Base-by-base conservation (phyloP, 2,113 vertebrate species). In the Spheniscus mendiculus region DNA sequence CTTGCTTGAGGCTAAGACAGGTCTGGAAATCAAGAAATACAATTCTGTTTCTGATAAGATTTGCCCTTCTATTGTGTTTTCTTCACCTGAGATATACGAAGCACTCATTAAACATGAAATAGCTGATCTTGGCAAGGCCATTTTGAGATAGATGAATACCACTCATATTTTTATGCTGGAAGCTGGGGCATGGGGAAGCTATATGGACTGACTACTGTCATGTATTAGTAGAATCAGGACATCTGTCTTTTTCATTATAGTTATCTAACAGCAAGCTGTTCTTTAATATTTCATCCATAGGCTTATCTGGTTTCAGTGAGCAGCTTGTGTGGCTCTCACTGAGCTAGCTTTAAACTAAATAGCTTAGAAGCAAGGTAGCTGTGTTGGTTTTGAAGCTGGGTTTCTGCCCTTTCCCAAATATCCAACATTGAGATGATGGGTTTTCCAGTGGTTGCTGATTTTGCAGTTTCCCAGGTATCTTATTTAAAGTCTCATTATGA, bases 1-100 rank as follows among this genome's bases (percentile, higher is more conserved):
- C 72, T 95, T 86, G 83, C 94, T 95, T 84, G 66, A 84, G 86
- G 95, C 87, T 90, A 93, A 89, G 52, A 94, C 42, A 67, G 76
- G 65, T 61, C 83, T 73, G 81, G n/a, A 88, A 85, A 89, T 61
- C 81, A 69, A 94, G 66, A 95, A 91, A 67, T 61, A 44, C 61
- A 72, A 30, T 38, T 55, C 40, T 79, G 38, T 73, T 92, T 85
- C 87, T 83, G 56, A 22, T 59, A 61, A 71, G 40, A 74, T 83
- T 93, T 87, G 34, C 38, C 67, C 19, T 76, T 94, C 40, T 65
- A 25, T 61, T 84, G 40, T 78, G 65, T 71, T 95, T 95, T 91
- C 78, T 85, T 89, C 62, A 80, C 45, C 45, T 62, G 58, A 89
- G 32, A 53, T 72, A 52, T 16, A 87, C 6, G 10, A 81, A 91